Evolutionary conservation across 2,888 invertebrate genomes (phyloP), one percentile per base, ranked within the genome.

Genomic region (Pandemis cinnamomeana): DNA sequence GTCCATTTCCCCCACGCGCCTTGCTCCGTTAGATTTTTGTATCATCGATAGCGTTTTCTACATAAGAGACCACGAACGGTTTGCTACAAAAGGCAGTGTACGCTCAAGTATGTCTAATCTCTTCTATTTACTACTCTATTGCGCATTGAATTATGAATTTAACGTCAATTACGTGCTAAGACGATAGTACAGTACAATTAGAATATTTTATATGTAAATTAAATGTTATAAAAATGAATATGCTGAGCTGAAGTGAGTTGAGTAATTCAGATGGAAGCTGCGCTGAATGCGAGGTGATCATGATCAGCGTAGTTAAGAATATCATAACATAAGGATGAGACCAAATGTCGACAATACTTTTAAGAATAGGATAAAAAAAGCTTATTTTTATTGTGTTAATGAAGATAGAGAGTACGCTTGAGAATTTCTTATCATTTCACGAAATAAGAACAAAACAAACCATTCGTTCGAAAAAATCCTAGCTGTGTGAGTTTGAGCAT

Each of bases 1-100:
- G 91, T 89, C 91, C 93, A 93, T 92, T 94, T 93, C 93, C 93
- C 93, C 93, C 93, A 93, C 93, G 92, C 93, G 87, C 85, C 88
- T 86, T 88, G 88, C 89, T 86, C 91, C 91, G 92, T 92, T 93
- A 92, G 91, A 92, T 89, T 84, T 85, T 84, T 80, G 82, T 78
- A 83, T 81, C 80, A 82, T 81, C 81, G 80, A 81, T 82, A 81
- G 80, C 82, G 76, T 79, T 78, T 78, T 81, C 80, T 81, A 79
- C 80, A 79, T 79, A 79, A 80, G 78, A 75, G 78, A 77, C 72
- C 58, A 75, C 74, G 66, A 75, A 75, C 77, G 69, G 64, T 64
- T 66, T 63, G 68, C 46, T 41, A 53, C 46, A 58, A 58, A 48
- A 46, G 55, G 8, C 15, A 72, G 36, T 36, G 15, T 44, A 20